Conservation (phyloP, 2,888 invertebrate species). For the Conistra vaccinii region DNA sequence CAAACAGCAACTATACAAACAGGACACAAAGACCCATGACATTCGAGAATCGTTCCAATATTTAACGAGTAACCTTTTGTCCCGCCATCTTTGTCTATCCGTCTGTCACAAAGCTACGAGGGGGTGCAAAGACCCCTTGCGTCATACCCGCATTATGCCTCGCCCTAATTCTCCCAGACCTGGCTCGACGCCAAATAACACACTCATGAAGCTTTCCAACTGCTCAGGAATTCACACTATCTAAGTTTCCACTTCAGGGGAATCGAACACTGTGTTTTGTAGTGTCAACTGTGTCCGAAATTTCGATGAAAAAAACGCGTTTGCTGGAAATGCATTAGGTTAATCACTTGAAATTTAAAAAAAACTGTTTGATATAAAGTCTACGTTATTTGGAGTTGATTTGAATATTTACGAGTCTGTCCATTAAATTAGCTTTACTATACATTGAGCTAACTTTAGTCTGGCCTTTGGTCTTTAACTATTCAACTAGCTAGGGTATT, state of each 20-base stretch:
- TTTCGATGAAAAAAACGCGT: slow-evolving; percentile 24
- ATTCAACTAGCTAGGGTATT: not conserved
- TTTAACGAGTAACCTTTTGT: slow-evolving; percentile 55
- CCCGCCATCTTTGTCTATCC: slow-evolving; percentile 52
- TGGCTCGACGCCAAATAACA: slow-evolving; percentile 71
- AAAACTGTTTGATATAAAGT: slow-evolving; percentile 1
- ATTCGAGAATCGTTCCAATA: slow-evolving; percentile 53
- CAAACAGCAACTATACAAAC: slow-evolving; percentile 30
- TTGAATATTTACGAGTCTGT: slow-evolving; percentile 42
- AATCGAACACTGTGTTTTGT: slow-evolving; percentile 34
- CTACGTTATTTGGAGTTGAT: not conserved
- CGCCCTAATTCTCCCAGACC: slow-evolving; percentile 69
- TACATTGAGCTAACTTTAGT: not conserved
- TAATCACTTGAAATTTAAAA: slow-evolving; percentile 7
- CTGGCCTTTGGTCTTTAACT: slow-evolving; percentile 2
- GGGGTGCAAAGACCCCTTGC: slow-evolving; percentile 62
- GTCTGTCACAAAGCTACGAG: slow-evolving; percentile 46
- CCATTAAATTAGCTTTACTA: slow-evolving; percentile 6
- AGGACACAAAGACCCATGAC: slow-evolving; percentile 39
- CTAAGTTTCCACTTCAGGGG: slow-evolving; percentile 24
- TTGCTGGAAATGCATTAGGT: slow-evolving; percentile 33
- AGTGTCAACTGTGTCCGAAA: slow-evolving; percentile 11
- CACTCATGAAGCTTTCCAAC: slow-evolving; percentile 53
- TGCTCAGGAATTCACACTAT: slow-evolving; percentile 35
- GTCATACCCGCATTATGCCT: slow-evolving; percentile 74